Conservation (phyloP, 2,888 invertebrate species). For the Noctua janthe region DNA sequence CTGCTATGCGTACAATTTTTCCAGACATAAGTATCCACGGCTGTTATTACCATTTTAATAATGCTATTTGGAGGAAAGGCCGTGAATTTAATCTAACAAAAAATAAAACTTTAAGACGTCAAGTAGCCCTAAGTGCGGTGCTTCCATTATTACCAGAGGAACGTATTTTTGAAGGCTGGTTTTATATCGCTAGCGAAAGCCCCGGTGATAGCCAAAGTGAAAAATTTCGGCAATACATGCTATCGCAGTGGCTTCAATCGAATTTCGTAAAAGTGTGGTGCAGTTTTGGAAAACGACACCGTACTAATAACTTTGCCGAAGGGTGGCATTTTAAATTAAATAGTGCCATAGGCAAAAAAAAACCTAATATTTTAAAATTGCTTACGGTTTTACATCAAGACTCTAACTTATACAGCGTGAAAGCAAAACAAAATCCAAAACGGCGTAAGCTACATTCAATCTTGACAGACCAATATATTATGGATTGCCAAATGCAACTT, state of each 20-base stretch:
- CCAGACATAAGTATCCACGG: slow-evolving; percentile 1
- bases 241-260: slow-evolving; percentile 28
- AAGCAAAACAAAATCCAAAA: slow-evolving; percentile 27
- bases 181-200: slow-evolving; percentile 39
- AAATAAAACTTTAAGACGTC: neutral
- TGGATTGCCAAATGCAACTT: slow-evolving; percentile 8
- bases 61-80: neutral
- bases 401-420: slow-evolving; percentile 5
- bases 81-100: slow-evolving; percentile 1
- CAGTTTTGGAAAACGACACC: slow-evolving; percentile 8
- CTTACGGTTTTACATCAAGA: slow-evolving; percentile 4
- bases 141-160: slow-evolving; percentile 16
- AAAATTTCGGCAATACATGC: slow-evolving; percentile 37
- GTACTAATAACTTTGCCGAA: neutral
- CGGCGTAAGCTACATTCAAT: slow-evolving; percentile 32
- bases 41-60: slow-evolving; percentile 6
- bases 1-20: neutral
- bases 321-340: slow-evolving; percentile 1
- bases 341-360: neutral
- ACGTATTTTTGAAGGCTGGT: slow-evolving; percentile 40
- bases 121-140: too few relatives aligned
- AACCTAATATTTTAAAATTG: neutral
- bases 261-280: slow-evolving; percentile 13
- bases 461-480: slow-evolving; percentile 10
- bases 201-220: slow-evolving; percentile 35